Base-by-base conservation (phyloP, 2,888 invertebrate species). In the Cephus sareptanus region DNA sequence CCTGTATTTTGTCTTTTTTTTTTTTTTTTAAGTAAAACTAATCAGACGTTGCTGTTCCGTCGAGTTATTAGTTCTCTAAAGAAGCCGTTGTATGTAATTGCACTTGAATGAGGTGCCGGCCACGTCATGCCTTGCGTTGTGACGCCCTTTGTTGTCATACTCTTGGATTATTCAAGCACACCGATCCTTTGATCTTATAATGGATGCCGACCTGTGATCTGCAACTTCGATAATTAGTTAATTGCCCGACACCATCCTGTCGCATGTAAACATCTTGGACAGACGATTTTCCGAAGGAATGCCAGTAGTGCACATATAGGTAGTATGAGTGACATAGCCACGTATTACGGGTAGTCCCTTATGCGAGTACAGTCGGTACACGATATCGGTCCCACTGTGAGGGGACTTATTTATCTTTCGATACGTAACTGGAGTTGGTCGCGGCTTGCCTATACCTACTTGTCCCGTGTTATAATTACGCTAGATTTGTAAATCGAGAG, bases 161-260 rank as follows among this genome's bases (percentile, higher is more conserved):
- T 56, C 56, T 23, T 23, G 30, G 74, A 75, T 79, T 30, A 34
- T 76, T 73, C 75, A 31, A 40, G 71, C 31, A 74, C 31, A 37
- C 73, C 75, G 56, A 34, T 71, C 77, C 84, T 84, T 84, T 84
- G 84, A 84, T 84, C 81, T 69, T 70, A 77, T 81, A 81, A 84
- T 84, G 84, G 82, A 83, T 81, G 78, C 78, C 75, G 69, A 77
- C 76, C 74, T 33, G 78, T 75, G 75, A 77, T 80, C 77, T 76
- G 56, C 71, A 70, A 31, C 33, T 76, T 76, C 76, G 76, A 78
- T 82, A 79, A 82, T 82, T 81, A 78, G 76, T 82, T 82, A 78
- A 82, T 82, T 79, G 77, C 77, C 69, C 69, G 76, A 34, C 23
- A 33, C 56, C 56, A 23, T 56, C 56, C 23, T 56, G 56, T 56